These are phyloP conservation scores for Lepidotrigona ventralis DNA, from an alignment of 1,140 invertebrate genomes.

Conservation along the genomic window DNA sequence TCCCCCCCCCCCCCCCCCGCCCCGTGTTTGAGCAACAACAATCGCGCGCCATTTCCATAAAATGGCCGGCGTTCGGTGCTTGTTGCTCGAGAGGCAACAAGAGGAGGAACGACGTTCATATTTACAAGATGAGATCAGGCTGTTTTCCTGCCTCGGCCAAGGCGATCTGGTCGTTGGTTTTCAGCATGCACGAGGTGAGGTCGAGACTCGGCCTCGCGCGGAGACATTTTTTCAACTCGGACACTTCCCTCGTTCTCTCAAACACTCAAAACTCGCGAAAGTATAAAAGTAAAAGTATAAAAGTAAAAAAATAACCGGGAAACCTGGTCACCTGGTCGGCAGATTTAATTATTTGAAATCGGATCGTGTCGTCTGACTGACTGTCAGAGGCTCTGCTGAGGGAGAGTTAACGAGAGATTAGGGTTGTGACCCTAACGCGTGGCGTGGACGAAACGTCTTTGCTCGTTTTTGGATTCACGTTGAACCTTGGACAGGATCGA, in stretches of 20 bases:
- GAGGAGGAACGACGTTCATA: slow-evolving; percentile 56
- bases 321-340: neutral
- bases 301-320: slow-evolving; percentile 64
- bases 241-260: too few species aligned
- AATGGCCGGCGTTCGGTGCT: slow-evolving; percentile 25
- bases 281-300: slow-evolving; percentile 31
- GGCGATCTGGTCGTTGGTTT: slow-evolving; percentile 54
- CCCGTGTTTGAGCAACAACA: too few species aligned
- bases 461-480: too few species aligned
- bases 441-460: too few species aligned
- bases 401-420: too few species aligned
- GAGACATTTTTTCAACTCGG: slow-evolving; percentile 28
- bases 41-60: slow-evolving; percentile 17
- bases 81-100: slow-evolving; percentile 19
- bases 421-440: too few species aligned
- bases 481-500: too few species aligned
- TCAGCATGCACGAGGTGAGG: slow-evolving; percentile 9
- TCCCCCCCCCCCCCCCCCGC: too few species aligned
- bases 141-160: slow-evolving; percentile 60
- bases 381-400: too few species aligned
- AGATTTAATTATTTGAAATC: neutral
- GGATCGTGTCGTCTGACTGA: neutral
- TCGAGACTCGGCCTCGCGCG: slow-evolving; percentile 12
- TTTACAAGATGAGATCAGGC: slow-evolving; percentile 67
- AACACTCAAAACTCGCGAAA: slow-evolving; percentile 12